Base-by-base conservation (phyloP, 2,888 invertebrate genomes). In the Malacosoma neustria region DNA sequence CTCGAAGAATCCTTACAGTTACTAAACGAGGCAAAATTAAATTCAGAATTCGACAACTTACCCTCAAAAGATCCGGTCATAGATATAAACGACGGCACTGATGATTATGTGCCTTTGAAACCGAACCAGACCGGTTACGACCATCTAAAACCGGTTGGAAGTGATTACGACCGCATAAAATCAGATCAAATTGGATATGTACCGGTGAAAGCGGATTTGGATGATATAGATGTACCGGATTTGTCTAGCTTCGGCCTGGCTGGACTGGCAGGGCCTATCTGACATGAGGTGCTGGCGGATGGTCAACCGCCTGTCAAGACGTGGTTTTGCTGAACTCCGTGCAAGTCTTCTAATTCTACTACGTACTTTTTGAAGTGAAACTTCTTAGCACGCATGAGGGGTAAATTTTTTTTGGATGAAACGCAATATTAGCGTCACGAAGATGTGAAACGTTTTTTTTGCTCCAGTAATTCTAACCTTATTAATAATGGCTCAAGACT, bases 1-100 rank as follows among this genome's bases (percentile, higher is more conserved):
- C 49, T 87, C 1, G 86, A 87, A 51, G 86, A 87, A 46, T 84
- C 85, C 0, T 40, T 87, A 0, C 80, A 86, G 53, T 61, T 86
- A 0, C 45, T 87, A 1, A 86, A 84, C 52, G 84, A 87, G 42
- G 87, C 87, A 0, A 86, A 86, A 39, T 80, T 87, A 1, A 50
- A 59, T 2, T 57, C 58, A 1, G 73, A 79, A 41, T 72, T 69
- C 5, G 74, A 84, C 29, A 55, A 54, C 11, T 46, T 57, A 4
- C 46, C 54, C n/a, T 36, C 68, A 0, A 81, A 76, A 46, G 70
- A 81, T 5, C 80, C 79, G 0, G 68, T 84, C 0, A 51, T 84
- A 0, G 85, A 85, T 39, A 15, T 68, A 0, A 62, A 64, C 7
- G 80, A 86, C 36, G 75, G 79, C 0, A 46, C 63, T 0, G 86